These are phyloP conservation scores for Eristalis arbustorum DNA, from an alignment of 2,888 invertebrate species.

Conservation along the genomic window DNA sequence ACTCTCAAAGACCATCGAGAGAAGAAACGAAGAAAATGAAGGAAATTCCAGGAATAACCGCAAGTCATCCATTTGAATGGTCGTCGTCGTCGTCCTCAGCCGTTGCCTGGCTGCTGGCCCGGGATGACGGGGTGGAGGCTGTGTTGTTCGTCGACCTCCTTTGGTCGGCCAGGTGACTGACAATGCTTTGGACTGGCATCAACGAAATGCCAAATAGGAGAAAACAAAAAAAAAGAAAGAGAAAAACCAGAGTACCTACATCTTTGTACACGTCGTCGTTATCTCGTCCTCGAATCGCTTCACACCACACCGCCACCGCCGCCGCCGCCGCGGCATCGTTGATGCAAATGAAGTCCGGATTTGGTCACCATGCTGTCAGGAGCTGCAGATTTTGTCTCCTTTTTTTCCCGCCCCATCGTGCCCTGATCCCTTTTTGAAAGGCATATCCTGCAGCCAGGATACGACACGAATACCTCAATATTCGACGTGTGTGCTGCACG, in stretches of 20 bases:
- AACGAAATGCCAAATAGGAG: not conserved
- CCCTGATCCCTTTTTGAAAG: not conserved
- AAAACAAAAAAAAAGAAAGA: too few relatives aligned
- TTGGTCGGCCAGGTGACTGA: constrained; percentile 18
- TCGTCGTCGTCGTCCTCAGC: constrained; percentile 20
- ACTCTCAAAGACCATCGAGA: not conserved
- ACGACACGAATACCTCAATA: constrained; percentile 68
- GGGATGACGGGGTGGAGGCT: constrained; percentile 1
- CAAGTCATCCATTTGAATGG: constrained; percentile 65
- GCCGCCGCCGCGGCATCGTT: too few relatives aligned
- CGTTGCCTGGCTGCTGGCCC: not conserved
- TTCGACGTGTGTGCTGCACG: constrained; percentile 8
- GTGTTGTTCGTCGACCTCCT: constrained; percentile 35
- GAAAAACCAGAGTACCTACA: not conserved
- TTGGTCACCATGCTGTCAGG: constrained; percentile 56
- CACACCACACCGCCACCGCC: not conserved
- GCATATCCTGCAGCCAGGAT: constrained; percentile 59
- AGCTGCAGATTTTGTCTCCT: not conserved
- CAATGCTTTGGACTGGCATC: not conserved
- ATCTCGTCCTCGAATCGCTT: not conserved
- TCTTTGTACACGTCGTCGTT: not conserved
- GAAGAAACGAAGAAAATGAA: constrained; percentile 13
- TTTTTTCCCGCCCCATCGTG: not conserved
- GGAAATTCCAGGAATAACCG: constrained; percentile 60
- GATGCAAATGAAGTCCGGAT: constrained; percentile 65